Conservation (phyloP, 2,797 vertebrate genomes). For the Semaprochilodus insignis region DNA sequence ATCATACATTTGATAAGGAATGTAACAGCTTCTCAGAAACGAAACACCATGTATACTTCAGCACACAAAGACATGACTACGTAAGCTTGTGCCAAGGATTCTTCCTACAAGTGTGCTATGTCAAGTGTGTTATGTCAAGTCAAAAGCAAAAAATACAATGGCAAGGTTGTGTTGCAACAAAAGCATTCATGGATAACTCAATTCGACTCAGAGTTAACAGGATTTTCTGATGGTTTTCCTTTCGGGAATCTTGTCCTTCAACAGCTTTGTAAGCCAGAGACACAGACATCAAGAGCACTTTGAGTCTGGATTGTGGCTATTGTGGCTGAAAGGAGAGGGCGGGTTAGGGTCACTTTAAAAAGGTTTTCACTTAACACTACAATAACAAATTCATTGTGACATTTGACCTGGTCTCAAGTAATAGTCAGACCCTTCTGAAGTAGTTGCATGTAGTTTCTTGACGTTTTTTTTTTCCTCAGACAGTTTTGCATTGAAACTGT, state of each 20-base stretch:
- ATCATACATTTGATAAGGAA: not conserved
- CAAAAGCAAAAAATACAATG: not conserved
- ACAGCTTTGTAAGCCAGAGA: not conserved
- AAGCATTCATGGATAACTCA: conserved; percentile 1
- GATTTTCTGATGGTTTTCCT: conserved; percentile 2
- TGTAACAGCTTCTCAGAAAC: not conserved
- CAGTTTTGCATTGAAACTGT: no score
- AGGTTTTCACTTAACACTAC: not conserved
- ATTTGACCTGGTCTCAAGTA: not conserved
- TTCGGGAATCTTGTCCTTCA: not conserved
- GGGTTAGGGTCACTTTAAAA: not conserved
- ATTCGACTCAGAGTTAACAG: not conserved
- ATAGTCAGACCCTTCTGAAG: not conserved
- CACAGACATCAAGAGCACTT: not conserved
- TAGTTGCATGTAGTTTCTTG: not conserved
- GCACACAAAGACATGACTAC: conserved; percentile 9
- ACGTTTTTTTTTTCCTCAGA: no score
- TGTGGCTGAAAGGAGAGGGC: not conserved
- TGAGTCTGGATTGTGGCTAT: not conserved
- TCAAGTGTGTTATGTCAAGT: not conserved
- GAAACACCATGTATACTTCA: not conserved
- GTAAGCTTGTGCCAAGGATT: conserved; percentile 1
- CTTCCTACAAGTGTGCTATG: not conserved
- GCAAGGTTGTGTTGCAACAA: not conserved
- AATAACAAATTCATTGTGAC: not conserved